Evolutionary conservation across 2,113 vertebrate genomes (phyloP), one percentile per base, ranked within the genome.

Genomic region (Tamias sibiricus): DNA sequence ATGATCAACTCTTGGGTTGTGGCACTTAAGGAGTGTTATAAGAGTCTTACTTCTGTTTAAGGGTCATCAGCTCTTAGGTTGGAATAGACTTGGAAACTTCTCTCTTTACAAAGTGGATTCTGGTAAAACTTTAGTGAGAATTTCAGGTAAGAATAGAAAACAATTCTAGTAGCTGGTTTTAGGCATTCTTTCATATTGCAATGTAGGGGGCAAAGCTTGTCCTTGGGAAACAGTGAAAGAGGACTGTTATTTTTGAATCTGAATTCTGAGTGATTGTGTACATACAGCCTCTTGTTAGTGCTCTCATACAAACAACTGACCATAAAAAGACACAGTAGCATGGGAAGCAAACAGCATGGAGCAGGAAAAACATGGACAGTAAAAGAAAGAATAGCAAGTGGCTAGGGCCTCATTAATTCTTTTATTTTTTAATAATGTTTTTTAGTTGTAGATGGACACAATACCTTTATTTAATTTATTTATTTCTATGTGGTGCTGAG

Each of bases 61-160:
- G n/a, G 66, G 13, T 12, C 2, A 28, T 83, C 62, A 24, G 16
- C n/a, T 93, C 88, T 85, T 44, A 88, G 42, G 19, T 35, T 92
- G 32, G 22, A 30, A 44, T 68, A 37, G 49, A 76, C 17, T 69
- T 90, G 69, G 52, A 85, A 47, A 82, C 75, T 76, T 85, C 52
- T 94, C 49, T 92, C 16, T 20, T 54, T 14, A 66, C 16, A 5
- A 40, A 49, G 47, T 62, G 4, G 13, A 80, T 4, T 54, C 59
- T 37, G 19, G 8, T 84, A 87, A 64, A 71, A 87, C 26, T 6
- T 16, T 54, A 71, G 90, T 71, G 59, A 71, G 75, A 80, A 6
- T 90, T 92, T 87, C 47, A 72, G 42, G 26, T 91, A 85, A 47
- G 68, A 93, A 52, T 69, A 54, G 72, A 81, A 92, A 87, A 88